Evolutionary conservation across 1,140 invertebrate species (phyloP), one percentile per base, ranked within the genome.

Genomic region (Bombus superbus): DNA sequence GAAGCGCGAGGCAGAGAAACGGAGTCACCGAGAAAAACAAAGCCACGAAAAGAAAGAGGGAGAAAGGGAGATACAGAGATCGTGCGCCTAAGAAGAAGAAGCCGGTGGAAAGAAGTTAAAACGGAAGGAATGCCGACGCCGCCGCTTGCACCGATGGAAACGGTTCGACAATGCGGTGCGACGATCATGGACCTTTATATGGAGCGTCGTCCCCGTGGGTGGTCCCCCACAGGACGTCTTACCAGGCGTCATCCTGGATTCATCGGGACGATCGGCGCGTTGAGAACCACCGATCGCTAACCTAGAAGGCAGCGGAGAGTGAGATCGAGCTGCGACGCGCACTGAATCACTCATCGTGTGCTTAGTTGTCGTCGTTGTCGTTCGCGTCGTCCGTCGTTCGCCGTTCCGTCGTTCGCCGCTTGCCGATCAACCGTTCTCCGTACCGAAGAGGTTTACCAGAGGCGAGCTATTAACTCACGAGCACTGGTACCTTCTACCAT

Each of bases 201-300:
- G 94, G 94, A 94, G 91, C 92, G 91, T 93, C 89, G 92, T 92
- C 91, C 89, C 92, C 91, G 93, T 95, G 94, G 94, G 94, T 95
- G 94, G 94, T 95, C 94, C 91, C 85, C 89, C 86, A 89, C 85
- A 90, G 91, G 87, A 93, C 86, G 88, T 90, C 91, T 88, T 89
- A 88, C 91, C 90, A 90, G 90, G 91, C 91, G 91, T 91, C 91
- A 92, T 91, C 88, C 84, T 35, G 86, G 88, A 91, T 88, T 88
- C 90, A 85, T 81, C 86, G 83, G 81, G 72, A 77, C 81, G 90
- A 87, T 86, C 88, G 71, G 64, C 83, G 84, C 89, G 86, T 93
- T 93, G 92, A 94, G 92, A 92, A 92, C 90, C 92, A 74, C 90
- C 87, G 91, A 80, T 87, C 75, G 80, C 78, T 79, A 87, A 89